phyloP scores from a whole-genome alignment of 30 jellyfish, hydroid and myxozoan genomes.

The Pseudorhiza aurosa region DNA sequence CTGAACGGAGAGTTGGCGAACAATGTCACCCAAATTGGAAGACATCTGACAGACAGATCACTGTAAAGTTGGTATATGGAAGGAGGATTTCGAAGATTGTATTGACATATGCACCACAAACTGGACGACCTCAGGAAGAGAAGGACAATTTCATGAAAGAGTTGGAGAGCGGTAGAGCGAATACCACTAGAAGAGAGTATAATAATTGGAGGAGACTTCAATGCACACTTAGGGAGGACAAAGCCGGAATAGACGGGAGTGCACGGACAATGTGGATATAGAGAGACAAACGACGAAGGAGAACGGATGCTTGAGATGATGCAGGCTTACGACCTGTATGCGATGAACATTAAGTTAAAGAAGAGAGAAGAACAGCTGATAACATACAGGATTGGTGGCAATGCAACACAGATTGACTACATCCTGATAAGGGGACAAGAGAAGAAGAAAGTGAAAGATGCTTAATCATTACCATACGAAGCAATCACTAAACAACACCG shows the following conservation, averaged over 20 bases:
- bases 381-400: constrained; percentile 21
- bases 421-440: neutral
- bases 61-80: constrained; percentile 1
- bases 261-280: constrained; percentile 41
- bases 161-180: too few species aligned
- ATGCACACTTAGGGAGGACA: constrained; percentile 39
- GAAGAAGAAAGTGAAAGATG: neutral
- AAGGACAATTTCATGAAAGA: too few species aligned
- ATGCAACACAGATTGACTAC: constrained; percentile 25
- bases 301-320: constrained; percentile 5
- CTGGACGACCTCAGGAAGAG: neutral
- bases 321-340: too few species aligned
- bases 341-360: constrained; percentile 24
- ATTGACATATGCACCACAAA: constrained; percentile 31
- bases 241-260: constrained; percentile 14
- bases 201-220: constrained; percentile 37
- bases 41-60: constrained; percentile 7
- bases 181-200: neutral
- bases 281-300: constrained; percentile 31
- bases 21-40: constrained; percentile 1
- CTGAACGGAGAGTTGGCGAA: neutral
- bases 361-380: too few species aligned
- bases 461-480: constrained; percentile 32
- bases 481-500: too few species aligned
- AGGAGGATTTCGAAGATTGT: neutral